Percentiles rank a stretch among this genome's conserved stretches.
These are phyloP conservation scores for Dasysyrphus tricinctus DNA, from an alignment of 2,888 invertebrate genomes.

Conservation along the genomic window DNA sequence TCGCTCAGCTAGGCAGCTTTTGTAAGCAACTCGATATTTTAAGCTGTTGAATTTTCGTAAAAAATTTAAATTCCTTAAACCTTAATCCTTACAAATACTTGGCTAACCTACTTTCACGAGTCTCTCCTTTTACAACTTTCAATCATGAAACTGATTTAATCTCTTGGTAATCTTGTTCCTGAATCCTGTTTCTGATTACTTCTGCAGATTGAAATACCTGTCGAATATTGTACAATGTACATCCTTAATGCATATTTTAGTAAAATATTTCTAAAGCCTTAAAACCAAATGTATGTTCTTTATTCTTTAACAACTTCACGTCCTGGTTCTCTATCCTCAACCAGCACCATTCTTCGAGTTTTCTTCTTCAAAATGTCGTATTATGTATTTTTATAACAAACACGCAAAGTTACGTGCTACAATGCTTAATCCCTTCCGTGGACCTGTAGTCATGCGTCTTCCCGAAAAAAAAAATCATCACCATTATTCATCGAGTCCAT, in stretches of 20 bases:
- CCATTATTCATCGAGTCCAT: slow-evolving; percentile 55
- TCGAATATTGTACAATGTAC: neutral
- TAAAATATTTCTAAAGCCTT: neutral
- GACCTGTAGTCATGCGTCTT: slow-evolving; percentile 54
- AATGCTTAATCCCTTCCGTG: slow-evolving; percentile 55
- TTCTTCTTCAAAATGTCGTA: neutral
- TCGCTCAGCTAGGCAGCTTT: too few relatives aligned
- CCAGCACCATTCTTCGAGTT: neutral
- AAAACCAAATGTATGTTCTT: neutral
- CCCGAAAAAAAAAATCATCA: slow-evolving; percentile 44
- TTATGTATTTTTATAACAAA: slow-evolving; percentile 13
- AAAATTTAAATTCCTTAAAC: too few relatives aligned
- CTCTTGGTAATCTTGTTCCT: neutral
- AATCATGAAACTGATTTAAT: too few relatives aligned
- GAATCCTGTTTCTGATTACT: neutral
- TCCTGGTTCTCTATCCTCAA: neutral
- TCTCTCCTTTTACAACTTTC: too few relatives aligned
- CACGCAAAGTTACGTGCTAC: slow-evolving; percentile 58
- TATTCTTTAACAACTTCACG: neutral
- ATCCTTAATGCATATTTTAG: neutral
- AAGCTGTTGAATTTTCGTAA: too few relatives aligned
- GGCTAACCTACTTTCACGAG: too few relatives aligned
- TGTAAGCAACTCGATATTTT: too few relatives aligned
- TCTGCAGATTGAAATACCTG: too few relatives aligned
- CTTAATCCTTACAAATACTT: too few relatives aligned